Evolutionary conservation across 2,113 vertebrate genomes (phyloP).

Genomic region (Alligator sinensis): DNA sequence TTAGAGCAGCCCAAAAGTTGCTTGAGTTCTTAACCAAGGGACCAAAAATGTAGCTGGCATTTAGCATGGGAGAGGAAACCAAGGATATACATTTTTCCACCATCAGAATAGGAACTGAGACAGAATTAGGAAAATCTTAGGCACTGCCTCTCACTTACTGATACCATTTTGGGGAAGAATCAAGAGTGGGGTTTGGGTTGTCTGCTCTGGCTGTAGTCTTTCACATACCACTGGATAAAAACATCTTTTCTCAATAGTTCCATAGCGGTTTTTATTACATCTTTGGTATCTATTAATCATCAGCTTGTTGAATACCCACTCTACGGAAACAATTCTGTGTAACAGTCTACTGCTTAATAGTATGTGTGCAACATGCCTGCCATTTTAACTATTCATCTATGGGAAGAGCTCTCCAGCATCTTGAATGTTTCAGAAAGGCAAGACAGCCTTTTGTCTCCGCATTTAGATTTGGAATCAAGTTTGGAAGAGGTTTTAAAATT

Average conservation of each 20-base stretch:
- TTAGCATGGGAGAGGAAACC: rapidly evolving
- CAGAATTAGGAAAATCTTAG: not conserved
- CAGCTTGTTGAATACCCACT: slow-evolving; percentile 15
- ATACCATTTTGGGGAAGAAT: not conserved
- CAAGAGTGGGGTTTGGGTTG: not conserved
- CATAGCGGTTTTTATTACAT: not conserved
- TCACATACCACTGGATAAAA: not conserved
- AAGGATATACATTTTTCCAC: rapidly evolving
- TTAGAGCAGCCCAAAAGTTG: not conserved
- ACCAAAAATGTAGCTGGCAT: not conserved
- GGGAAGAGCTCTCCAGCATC: not conserved
- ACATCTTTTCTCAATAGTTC: not conserved
- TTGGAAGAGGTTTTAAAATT: slow-evolving; percentile 35
- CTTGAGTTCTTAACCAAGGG: not conserved
- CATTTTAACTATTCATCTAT: not conserved
- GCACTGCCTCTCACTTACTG: not conserved
- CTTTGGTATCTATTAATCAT: slow-evolving; percentile 4
- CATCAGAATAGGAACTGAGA: not conserved
- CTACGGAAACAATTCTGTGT: not conserved
- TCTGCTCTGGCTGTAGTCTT: not conserved
- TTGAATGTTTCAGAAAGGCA: not conserved
- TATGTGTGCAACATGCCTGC: not conserved
- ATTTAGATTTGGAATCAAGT: not conserved
- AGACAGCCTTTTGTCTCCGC: not conserved
- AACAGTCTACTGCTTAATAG: not conserved